Evolutionary conservation across 2,797 vertebrate genomes (phyloP), one percentile per base, ranked within the genome.

Genomic region (Mormyrus proboscirostris): DNA sequence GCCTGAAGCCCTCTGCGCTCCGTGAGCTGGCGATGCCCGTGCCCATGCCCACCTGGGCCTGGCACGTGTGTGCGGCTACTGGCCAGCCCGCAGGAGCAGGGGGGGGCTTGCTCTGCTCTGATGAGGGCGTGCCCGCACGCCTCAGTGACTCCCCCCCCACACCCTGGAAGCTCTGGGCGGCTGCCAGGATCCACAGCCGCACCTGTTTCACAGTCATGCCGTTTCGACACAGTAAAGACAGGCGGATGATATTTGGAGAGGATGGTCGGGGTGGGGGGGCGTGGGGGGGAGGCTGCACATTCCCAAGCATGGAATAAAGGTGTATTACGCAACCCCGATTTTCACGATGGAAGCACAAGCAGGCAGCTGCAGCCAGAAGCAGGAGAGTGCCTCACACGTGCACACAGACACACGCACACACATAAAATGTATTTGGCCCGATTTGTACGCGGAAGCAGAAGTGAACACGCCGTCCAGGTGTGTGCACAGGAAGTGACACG

Each of bases 281-380:
- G 1, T n/a, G 65, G 59, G 65, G 29, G 4, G 29, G 69, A 0
- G 73, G 73, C 8, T 84, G 44, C 2, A 84, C 82, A 94, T 95
- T 96, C 95, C 94, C 95, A 95, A 93, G 83, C 87, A 92, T 89
- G 89, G 88, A 76, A n/a, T 92, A 93, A 79, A 94, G 93, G 94
- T 94, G 95, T 94, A 94, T 96, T 95, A 95, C 94, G 94, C 96
- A 96, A 96, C 95, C 93, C 92, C 92, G 57, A 65, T 33, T 83
- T 92, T 93, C 93, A 92, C 33, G 91, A 76, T 57, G 51, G 33
- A n/a, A 88, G 38, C 51, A 8, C 94, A 94, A 95, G 94, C 95
- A 93, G 93, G 91, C 90, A 0, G 73, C 33, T 19, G 73, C 73
- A 44, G 38, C 38, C 6, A 16, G 38, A 79, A 3, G 73, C 38